Base-by-base conservation (phyloP, 2,113 vertebrate genomes). In the Proterorhinus semilunaris region DNA sequence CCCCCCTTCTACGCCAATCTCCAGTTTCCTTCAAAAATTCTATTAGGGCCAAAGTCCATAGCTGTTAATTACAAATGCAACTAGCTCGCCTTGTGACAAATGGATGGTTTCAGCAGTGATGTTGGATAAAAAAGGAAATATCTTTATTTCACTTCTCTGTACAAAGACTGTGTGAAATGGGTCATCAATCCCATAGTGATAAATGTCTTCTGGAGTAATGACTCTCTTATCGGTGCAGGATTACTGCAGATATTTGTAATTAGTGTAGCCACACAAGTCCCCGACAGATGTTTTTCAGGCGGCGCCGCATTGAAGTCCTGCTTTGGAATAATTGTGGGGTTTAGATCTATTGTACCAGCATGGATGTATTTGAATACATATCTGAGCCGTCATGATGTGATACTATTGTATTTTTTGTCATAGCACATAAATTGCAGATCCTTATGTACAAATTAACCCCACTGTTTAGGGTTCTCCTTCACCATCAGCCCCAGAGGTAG, bases 181-280 rank as follows among this genome's bases (percentile, higher is more conserved):
- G 91, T 92, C 89, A 91, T 93, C 91, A 92, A 91, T 92, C 91
- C 88, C 76, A 84, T 70, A 90, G 88, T 91, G 93, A 93, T 91
- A 91, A 93, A 92, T 91, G 88, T 91, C 89, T 91, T 80, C 69
- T 84, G 80, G 85, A 92, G 91, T 92, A 92, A 92, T 92, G 90
- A 92, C 88, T 87, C 82, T 92, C 86, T 92, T 93, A 92, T 93
- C 90, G 81, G 77, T 74, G 49, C 66, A 54, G 92, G 90, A 92
- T 93, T 91, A 90, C 88, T 82, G 84, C 82, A 87, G 88, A 88
- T 91, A 90, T 90, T 92, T 92, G 90, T 90, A 92, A 92, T 92
- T 91, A 90, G 90, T 88, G 87, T 90, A 90, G 78, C 86, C 90
- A 89, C 91, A 90, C 87, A 87, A 89, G 87, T 88, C 90, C 89